Evolutionary conservation across 2,797 vertebrate genomes (phyloP), one percentile per base, ranked within the genome.

Genomic region (Gadopsis marmoratus): DNA sequence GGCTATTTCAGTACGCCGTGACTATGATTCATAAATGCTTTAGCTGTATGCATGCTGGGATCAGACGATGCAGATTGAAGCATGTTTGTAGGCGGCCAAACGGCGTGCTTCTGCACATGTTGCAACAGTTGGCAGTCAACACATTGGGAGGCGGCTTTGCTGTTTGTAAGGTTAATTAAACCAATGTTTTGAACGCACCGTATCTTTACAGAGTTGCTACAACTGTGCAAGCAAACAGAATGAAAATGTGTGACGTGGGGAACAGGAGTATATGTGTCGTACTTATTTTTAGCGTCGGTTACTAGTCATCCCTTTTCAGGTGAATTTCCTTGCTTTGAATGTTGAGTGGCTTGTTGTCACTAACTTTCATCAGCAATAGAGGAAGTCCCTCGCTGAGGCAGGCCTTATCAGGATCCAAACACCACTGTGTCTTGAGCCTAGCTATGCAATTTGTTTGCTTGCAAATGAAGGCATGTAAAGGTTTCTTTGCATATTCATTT

Each of bases 311-410:
- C 5, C 7, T 21, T 58, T 54, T 68, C 19, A 58, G 16, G 35
- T 16, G 21, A 41, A 33, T 80, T 65, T 74, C 23, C 17, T 47
- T 23, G 4, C 48, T 59, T 68, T 55, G 29, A 62, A 76, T 33
- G 41, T 16, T 62, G 7, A 71, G 37, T 37, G 4, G 31, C 14
- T 60, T 71, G 47, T 26, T 68, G 41, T 17, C 14, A 81, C 26
- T 43, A 35, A 78, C 71, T 88, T 86, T 91, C 77, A 83, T 84
- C 73, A 61, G 14, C 23, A 29, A 67, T 64, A 89, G 84, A 94
- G 94, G 94, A 95, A 95, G 93, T 92, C 37, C 17, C 66, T 83
- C 48, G 64, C 35, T 81, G 41, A 81, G 23, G n/a, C 69, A 48
- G 62, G 12, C 26, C 50, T 58, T 65, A 84, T 85, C 70, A 67